Evolutionary conservation across 2,797 vertebrate species (phyloP).

Genomic region (Mallotus villosus): DNA sequence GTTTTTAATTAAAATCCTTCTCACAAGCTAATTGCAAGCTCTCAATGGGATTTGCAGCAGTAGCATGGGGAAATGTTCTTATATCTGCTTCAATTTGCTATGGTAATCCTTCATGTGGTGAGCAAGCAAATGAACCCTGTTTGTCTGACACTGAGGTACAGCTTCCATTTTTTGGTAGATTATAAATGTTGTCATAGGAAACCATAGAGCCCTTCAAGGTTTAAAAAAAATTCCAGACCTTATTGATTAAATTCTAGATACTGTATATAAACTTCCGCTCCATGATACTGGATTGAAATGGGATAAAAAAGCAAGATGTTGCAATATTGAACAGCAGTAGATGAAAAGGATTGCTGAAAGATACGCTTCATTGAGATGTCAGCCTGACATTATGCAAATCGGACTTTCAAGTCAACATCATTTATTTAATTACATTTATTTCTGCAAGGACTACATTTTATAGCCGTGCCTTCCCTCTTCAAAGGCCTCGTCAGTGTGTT

Average conservation of each 20-base stretch:
- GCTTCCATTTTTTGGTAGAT: constrained; percentile 24
- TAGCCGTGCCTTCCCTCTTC: constrained; percentile 8
- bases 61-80: constrained; percentile 27
- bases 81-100: constrained; percentile 44
- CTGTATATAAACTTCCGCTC: too few relatives aligned
- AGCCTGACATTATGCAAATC: background rate
- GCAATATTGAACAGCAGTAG: constrained; percentile 2
- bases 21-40: constrained; percentile 11
- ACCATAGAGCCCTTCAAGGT: background rate
- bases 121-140: constrained; percentile 42
- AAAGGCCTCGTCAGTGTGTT: constrained; percentile 16
- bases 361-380: constrained; percentile 4
- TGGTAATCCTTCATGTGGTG: constrained; percentile 45
- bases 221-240: too few relatives aligned
- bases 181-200: constrained; percentile 34
- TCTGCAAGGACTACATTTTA: constrained; percentile 13
- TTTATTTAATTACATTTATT: constrained; percentile 9
- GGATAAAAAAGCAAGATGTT: too few relatives aligned
- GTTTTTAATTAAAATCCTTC: constrained; percentile 22
- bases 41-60: constrained; percentile 27
- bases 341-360: background rate
- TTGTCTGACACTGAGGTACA: constrained; percentile 42
- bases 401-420: background rate
- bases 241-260: too few relatives aligned
- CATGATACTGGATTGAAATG: too few relatives aligned